Base-by-base conservation (phyloP, 2,888 invertebrate species). In the Drosophila anomalata region DNA sequence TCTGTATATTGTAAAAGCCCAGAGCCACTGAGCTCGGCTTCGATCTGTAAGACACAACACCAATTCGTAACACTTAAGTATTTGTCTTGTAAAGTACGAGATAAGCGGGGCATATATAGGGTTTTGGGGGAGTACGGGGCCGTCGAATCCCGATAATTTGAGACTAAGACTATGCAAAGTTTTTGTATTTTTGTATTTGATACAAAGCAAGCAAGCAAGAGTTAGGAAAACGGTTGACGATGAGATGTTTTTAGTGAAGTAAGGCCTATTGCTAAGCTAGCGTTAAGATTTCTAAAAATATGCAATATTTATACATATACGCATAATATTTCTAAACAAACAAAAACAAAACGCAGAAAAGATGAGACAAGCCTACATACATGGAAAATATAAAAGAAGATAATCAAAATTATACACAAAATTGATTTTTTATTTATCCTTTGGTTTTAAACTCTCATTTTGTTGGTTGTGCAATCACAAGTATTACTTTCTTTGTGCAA, bases 381-480 rank as follows among this genome's bases (percentile, higher is more conserved):
- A 85, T 87, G 87, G 79, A 83, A 88, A 87, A 85, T 88, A 85
- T 85, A 85, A 80, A 73, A 88, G 76, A 88, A 80, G 84, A 85
- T 85, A 88, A 85, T 85, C 84, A 85, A 88, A 85, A 88, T 85
- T 85, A 78, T 76, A 67, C 72, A 78, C 51, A 54, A 76, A 80
- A 77, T 79, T 79, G 71, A 65, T 78, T 87, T 78, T 83, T 87
- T 79, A 76, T 76, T 74, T 75, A 31, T 44, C 29, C 46, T 66
- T 75, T 71, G 57, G 52, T 68, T 70, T 48, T 48, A 65, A 54
- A 61, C 65, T 71, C 59, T 44, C 55, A 50, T 67, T 65, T 65
- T 61, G 69, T 74, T 83, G 66, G 76, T 85, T 79, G 68, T 82
- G 76, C 75, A 46, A 65, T 84, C 33, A 67, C 53, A 12, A 11